Conservation (phyloP, 2,888 invertebrate species). For the Euclidia mi region DNA sequence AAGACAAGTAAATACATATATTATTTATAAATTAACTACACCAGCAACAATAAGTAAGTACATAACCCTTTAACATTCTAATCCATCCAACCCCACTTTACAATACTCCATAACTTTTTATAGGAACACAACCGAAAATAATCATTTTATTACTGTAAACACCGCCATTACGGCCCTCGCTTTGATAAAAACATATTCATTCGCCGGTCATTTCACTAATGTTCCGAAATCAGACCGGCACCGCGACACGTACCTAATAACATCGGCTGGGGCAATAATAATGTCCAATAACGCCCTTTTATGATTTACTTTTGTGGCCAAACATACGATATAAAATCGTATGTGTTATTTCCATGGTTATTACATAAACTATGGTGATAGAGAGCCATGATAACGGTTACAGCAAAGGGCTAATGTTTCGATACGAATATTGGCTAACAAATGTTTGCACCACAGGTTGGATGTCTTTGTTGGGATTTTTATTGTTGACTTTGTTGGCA, state of each 20-base stretch:
- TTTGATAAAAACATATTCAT: slow-evolving; percentile 42
- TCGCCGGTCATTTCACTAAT: slow-evolving; percentile 42
- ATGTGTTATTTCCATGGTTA: slow-evolving; percentile 60
- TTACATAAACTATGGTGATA: slow-evolving; percentile 52
- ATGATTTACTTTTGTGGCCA: slow-evolving; percentile 80
- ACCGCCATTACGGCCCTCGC: slow-evolving; percentile 11
- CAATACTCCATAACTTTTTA: neutral
- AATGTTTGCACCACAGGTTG: slow-evolving; percentile 10
- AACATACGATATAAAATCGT: slow-evolving; percentile 77
- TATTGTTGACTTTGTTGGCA: too few relatives aligned
- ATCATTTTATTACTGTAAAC: slow-evolving; percentile 9
- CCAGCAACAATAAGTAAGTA: too few relatives aligned
- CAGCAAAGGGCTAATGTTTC: slow-evolving; percentile 25
- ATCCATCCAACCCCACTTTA: neutral
- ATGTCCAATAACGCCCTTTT: slow-evolving; percentile 80
- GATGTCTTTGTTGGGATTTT: slow-evolving; percentile 15
- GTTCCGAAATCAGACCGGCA: slow-evolving; percentile 27
- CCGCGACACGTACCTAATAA: slow-evolving; percentile 70
- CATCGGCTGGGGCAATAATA: slow-evolving; percentile 76
- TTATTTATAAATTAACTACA: too few relatives aligned
- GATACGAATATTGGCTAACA: slow-evolving; percentile 22
- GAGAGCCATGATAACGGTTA: slow-evolving; percentile 42
- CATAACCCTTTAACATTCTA: neutral
- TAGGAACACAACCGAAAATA: slow-evolving; percentile 4
- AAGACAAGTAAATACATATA: too few relatives aligned